phyloP scores from a whole-genome alignment of 2,888 invertebrate species.

The Meteorus cinctellus region DNA sequence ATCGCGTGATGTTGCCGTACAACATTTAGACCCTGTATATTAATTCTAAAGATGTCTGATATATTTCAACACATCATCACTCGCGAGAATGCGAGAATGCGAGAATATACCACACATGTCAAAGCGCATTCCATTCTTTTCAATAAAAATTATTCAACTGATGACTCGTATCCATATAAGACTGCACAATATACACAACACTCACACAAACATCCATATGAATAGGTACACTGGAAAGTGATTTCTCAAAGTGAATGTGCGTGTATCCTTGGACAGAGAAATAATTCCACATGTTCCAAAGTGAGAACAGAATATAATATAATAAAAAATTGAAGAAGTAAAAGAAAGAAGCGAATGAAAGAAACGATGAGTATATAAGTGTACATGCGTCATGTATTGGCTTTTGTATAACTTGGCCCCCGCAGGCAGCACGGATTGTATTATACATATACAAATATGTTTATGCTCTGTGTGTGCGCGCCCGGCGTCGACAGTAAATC shows the following conservation, averaged over 20 bases:
- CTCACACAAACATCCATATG: not conserved
- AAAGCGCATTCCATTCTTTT: no score
- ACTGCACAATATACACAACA: no score
- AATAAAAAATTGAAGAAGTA: not conserved
- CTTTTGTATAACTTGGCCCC: slow-evolving; percentile 4
- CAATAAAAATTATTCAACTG: slow-evolving; percentile 8
- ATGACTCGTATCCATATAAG: not conserved
- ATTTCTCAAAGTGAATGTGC: slow-evolving; percentile 1
- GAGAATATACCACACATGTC: not conserved
- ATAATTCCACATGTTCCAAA: not conserved
- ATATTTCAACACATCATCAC: not conserved
- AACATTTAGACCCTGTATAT: no score
- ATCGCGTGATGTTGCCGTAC: no score
- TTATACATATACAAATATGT: slow-evolving; percentile 31
- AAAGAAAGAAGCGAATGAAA: not conserved
- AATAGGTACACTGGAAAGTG: not conserved
- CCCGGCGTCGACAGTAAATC: slow-evolving; percentile 49
- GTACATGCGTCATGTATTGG: not conserved
- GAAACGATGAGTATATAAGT: slow-evolving; percentile 1
- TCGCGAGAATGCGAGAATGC: not conserved
- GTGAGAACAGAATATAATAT: no score
- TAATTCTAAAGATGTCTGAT: no score
- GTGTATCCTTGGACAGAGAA: not conserved
- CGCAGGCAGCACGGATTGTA: slow-evolving; percentile 9
- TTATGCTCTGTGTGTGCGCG: slow-evolving; percentile 30